phyloP scores from a whole-genome alignment of 1,140 invertebrate genomes.

The Polyergus mexicanus region DNA sequence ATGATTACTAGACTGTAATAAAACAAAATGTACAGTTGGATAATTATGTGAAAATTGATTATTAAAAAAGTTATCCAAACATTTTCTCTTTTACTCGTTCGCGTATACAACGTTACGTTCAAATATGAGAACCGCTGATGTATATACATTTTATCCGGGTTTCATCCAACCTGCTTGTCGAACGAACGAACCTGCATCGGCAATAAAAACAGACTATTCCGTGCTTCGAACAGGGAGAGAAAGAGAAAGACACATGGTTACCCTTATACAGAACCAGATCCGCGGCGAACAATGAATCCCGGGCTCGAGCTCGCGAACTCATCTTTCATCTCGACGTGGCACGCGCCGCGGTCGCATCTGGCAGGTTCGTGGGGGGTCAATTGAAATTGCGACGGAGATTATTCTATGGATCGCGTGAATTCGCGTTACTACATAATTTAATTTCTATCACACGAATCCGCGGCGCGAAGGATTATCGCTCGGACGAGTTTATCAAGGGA shows the following conservation, averaged over 20 bases:
- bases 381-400: constrained; percentile 65
- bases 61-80: background rate
- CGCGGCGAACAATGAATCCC: constrained; percentile 75
- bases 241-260: constrained; percentile 51
- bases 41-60: too few species aligned
- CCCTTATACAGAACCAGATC: constrained; percentile 56
- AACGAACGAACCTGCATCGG: constrained; percentile 66
- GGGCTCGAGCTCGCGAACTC: constrained; percentile 74
- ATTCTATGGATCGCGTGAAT: constrained; percentile 49
- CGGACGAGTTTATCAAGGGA: constrained; percentile 29
- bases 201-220: constrained; percentile 49
- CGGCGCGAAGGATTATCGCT: constrained; percentile 20
- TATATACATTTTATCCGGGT: constrained; percentile 44
- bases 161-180: constrained; percentile 58
- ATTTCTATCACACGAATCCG: constrained; percentile 45
- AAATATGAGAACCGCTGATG: constrained; percentile 50
- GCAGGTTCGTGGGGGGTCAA: constrained; percentile 73
- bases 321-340: constrained; percentile 83
- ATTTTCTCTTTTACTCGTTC: background rate
- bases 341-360: constrained; percentile 84
- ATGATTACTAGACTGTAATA: background rate
- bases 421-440: constrained; percentile 57
- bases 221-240: constrained; percentile 30
- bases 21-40: background rate
- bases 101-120: background rate